These are phyloP conservation scores for Dryobotodes eremita DNA, from an alignment of 2,888 invertebrate genomes.

Conservation along the genomic window DNA sequence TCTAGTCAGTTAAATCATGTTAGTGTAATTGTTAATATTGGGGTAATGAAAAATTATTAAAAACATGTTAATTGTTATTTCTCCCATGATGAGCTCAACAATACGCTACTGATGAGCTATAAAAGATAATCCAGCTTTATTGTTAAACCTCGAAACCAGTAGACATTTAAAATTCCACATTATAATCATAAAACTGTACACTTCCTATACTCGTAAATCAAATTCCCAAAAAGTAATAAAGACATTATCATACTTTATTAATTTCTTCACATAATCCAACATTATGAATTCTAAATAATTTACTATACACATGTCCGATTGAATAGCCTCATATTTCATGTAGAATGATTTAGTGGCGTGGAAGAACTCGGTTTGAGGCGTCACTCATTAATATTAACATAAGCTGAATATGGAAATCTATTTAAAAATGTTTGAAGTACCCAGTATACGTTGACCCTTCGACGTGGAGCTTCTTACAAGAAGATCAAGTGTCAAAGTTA, in stretches of 20 bases:
- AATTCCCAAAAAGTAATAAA: constrained; percentile 17
- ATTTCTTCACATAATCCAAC: constrained; percentile 22
- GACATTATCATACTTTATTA: constrained; percentile 36
- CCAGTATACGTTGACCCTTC: not conserved
- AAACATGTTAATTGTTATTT: not conserved
- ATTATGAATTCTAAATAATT: constrained; percentile 37
- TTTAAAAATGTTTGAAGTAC: constrained; percentile 5
- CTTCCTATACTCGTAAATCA: constrained; percentile 20
- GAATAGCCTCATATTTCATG: constrained; percentile 39
- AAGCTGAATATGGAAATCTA: constrained; percentile 53
- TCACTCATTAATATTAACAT: constrained; percentile 42
- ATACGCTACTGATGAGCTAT: not conserved
- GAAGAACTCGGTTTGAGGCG: constrained; percentile 1
- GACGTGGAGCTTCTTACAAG: no score
- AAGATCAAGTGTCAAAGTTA: not conserved
- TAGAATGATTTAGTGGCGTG: constrained; percentile 16
- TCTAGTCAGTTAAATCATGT: no score
- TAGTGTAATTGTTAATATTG: not conserved
- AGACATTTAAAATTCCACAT: not conserved
- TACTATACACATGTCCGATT: constrained; percentile 16
- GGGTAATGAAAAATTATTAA: not conserved
- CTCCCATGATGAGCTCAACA: not conserved
- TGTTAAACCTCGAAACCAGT: not conserved
- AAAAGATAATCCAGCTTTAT: not conserved
- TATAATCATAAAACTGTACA: constrained; percentile 14